These are phyloP conservation scores for Tragelaphus scriptus DNA, from an alignment of 2,113 vertebrate species.

Conservation along the genomic window DNA sequence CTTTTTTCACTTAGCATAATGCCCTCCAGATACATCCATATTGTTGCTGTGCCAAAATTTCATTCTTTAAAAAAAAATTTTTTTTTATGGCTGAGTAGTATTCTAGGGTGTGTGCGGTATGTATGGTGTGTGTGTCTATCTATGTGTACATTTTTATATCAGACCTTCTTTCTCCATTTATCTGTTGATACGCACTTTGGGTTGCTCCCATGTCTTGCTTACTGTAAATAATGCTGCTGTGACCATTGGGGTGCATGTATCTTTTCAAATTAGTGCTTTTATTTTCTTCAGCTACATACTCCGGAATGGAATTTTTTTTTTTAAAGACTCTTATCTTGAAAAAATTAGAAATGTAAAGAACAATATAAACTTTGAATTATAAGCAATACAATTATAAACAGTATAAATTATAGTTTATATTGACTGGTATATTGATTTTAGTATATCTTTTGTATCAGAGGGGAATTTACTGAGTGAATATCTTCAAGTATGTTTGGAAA, in stretches of 20 bases:
- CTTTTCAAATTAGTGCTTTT: background rate
- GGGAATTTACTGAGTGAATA: background rate
- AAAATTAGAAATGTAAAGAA: background rate
- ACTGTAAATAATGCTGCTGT: background rate
- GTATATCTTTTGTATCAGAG: background rate
- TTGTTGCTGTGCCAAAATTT: background rate
- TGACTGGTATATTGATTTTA: background rate
- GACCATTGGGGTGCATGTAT: background rate
- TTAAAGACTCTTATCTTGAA: background rate
- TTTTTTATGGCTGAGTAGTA: background rate
- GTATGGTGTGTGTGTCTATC: background rate
- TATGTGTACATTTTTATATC: background rate
- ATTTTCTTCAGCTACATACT: background rate
- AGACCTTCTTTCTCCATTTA: background rate
- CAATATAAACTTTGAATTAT: conserved; percentile 22
- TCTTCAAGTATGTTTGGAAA: background rate
- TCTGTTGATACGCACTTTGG: background rate
- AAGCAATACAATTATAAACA: background rate
- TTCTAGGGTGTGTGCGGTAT: background rate
- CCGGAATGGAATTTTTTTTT: background rate
- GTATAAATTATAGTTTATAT: background rate
- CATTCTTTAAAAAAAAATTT: background rate
- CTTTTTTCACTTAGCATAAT: background rate
- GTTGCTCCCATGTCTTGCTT: background rate
- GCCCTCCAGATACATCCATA: background rate